These are phyloP conservation scores for Nysson spinosus DNA, from an alignment of 2,888 invertebrate species.

Conservation along the genomic window DNA sequence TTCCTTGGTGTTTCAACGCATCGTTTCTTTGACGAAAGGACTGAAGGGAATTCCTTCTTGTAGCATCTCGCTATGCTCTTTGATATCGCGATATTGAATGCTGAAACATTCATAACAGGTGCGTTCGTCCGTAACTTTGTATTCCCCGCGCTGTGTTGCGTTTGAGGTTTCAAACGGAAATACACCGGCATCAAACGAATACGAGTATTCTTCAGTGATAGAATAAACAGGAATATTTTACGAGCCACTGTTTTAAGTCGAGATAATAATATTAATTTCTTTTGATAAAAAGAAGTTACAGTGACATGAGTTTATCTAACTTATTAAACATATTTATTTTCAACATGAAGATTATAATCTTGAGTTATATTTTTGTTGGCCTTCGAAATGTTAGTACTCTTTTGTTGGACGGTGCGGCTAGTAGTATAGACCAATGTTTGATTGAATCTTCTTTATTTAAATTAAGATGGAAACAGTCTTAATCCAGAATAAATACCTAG, in stretches of 20 bases:
- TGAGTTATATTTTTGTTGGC: too few species aligned
- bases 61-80: conserved; percentile 52
- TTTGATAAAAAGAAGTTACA: too few species aligned
- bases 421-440: too few species aligned
- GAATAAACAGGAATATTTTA: conserved; percentile 11
- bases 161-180: conserved; percentile 57
- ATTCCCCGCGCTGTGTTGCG: conserved; percentile 33
- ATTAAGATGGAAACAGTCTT: too few species aligned
- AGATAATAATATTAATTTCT: neutral
- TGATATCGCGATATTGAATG: conserved; percentile 63
- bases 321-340: too few species aligned
- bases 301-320: too few species aligned
- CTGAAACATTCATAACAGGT: conserved; percentile 60
- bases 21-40: conserved; percentile 45
- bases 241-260: neutral
- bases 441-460: too few species aligned
- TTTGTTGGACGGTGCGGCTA: too few species aligned
- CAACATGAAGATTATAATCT: too few species aligned
- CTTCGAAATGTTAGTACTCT: too few species aligned
- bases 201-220: conserved; percentile 17
- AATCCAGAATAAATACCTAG: too few species aligned
- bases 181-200: too few species aligned
- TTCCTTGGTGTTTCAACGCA: conserved; percentile 44
- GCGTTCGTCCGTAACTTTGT: conserved; percentile 56
- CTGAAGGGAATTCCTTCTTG: conserved; percentile 45